Conservation (phyloP, 2,888 invertebrate species). For the Flexamia atlantica region DNA sequence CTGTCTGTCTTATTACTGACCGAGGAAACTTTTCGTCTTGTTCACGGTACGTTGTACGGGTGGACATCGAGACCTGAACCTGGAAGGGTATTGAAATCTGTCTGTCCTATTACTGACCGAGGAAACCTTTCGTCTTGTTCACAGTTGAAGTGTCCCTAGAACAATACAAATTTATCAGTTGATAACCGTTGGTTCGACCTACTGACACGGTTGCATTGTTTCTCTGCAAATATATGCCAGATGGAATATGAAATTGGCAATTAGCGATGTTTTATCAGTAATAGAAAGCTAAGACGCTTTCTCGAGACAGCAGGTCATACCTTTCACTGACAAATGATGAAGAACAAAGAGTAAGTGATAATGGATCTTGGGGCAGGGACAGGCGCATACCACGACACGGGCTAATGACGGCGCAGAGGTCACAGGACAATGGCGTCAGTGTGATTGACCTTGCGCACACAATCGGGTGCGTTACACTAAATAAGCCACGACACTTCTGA, state of each 20-base stretch:
- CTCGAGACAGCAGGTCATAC: slow-evolving; percentile 9
- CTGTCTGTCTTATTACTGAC: too few species aligned
- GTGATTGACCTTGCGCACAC: slow-evolving; percentile 5
- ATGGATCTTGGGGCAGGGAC: not conserved
- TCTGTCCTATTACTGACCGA: too few species aligned
- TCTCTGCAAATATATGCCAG: not conserved
- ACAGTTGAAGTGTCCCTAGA: too few species aligned
- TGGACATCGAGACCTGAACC: too few species aligned
- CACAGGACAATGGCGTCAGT: not conserved
- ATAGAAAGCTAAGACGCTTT: slow-evolving; percentile 21
- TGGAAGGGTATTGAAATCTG: too few species aligned
- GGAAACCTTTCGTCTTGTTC: too few species aligned
- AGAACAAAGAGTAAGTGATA: slow-evolving; percentile 20
- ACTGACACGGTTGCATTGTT: too few species aligned
- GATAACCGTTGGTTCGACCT: too few species aligned
- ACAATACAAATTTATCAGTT: too few species aligned
- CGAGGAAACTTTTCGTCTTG: too few species aligned
- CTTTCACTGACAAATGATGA: slow-evolving; percentile 25
- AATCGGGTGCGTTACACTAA: not conserved
- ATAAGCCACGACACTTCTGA: not conserved
- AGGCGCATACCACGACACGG: not conserved
- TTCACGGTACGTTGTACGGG: too few species aligned
- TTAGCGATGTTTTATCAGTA: slow-evolving; percentile 6
- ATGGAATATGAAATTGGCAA: not conserved
- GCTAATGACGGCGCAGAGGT: not conserved